Base-by-base conservation (phyloP, 1,140 invertebrate genomes). In the Manduca sexta region DNA sequence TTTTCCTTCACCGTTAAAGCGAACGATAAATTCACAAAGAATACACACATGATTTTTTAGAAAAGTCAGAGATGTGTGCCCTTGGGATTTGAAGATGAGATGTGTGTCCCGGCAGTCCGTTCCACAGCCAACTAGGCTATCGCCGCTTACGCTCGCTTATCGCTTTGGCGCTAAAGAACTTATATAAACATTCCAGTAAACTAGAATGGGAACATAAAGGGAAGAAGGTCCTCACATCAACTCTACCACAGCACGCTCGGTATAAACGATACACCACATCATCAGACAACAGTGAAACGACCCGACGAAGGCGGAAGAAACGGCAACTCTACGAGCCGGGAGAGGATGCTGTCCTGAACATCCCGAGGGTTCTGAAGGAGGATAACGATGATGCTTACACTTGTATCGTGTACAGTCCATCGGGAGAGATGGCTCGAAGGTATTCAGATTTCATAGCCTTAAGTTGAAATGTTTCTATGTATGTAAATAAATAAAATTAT, bases 371-470 rank as follows among this genome's bases (percentile, higher is more conserved):
- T 1, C 91, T 93, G 55, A 89, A 91, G 0, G 88, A 86, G 11
- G 80, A 90, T 15, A 84, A 74, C 70, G 90, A 91, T 37, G 95
- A 94, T 16, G 88, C 89, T 51, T 97, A 97, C 79, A 93, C 92
- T 1, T 98, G 96, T 77, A 91, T 91, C 26, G 95, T 95, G 0
- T 88, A 88, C 15, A 94, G 93, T 65, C 88, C 91, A 17, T 91
- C 93, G 1, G 94, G 93, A 0, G 92, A 95, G 76, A 91, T 92
- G 45, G 93, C 93, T 26, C 90, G 90, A 58, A 84, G 90, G 70
- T 82, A 59, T 14, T 12, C 2, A 34, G 1, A 37, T 18, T 41
- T 14, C 12, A 45, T 41, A 15, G 30, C 3, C 12, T 47, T 21
- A 21, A 45, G 50, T n/a, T n/a, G n/a, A n/a, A n/a, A n/a, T n/a